Evolutionary conservation across 2,888 invertebrate genomes (phyloP).

Genomic region (Masnerella sp.): DNA sequence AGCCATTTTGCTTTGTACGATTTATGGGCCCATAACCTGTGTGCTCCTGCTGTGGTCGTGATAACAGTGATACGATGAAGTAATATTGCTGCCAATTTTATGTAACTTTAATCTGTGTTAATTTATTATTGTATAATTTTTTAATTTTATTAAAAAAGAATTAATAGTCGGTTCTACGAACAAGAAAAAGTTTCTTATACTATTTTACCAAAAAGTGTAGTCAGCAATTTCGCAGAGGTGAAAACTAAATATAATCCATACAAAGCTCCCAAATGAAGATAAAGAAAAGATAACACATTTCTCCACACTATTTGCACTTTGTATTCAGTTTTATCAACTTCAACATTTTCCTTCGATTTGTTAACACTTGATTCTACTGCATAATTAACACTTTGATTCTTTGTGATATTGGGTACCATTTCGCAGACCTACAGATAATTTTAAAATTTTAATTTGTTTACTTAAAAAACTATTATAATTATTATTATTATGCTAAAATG

Average conservation of each 20-base stretch:
- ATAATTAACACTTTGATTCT: conserved; percentile 75
- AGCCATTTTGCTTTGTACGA: conserved; percentile 97
- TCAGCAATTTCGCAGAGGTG: conserved; percentile 86
- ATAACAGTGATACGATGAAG: conserved; percentile 89
- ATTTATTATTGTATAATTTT: neutral
- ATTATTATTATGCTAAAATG: too few species aligned
- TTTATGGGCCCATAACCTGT: conserved; percentile 96
- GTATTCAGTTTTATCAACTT: conserved; percentile 46
- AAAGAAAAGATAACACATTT: conserved; percentile 87
- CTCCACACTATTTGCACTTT: conserved; percentile 84
- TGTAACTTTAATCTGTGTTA: neutral
- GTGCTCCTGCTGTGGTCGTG: conserved; percentile 98
- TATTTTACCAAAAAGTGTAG: conserved; percentile 84
- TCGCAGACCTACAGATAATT: too few species aligned
- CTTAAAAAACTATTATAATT: too few species aligned
- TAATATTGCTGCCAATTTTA: conserved; percentile 81
- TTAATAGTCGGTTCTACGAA: too few species aligned
- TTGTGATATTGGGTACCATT: conserved; percentile 79
- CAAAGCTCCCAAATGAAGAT: conserved; percentile 86
- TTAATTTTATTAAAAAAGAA: neutral
- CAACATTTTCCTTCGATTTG: conserved; percentile 2
- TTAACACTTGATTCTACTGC: conserved; percentile 67
- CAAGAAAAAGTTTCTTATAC: neutral
- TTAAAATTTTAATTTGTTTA: too few species aligned
- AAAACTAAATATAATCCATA: conserved; percentile 87